A percentile compares a stretch with the other conserved stretches of the same genome.
Conservation (phyloP, 2,888 invertebrate species). For the Sclerodermus sp. region DNA sequence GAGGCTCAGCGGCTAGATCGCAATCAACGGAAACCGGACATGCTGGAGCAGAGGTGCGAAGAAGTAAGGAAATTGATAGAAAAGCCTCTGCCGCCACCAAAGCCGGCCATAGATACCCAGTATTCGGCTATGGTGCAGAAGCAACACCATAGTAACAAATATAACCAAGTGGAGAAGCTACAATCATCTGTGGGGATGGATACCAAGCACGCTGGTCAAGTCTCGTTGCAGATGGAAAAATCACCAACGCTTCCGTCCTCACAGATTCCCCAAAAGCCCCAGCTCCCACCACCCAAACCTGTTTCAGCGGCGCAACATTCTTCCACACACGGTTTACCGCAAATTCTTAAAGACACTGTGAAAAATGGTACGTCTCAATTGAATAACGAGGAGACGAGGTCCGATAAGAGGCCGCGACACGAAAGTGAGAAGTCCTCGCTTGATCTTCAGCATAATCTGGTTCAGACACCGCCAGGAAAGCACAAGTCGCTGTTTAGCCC, state of each 20-base stretch:
- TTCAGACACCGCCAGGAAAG: slow-evolving; percentile 33
- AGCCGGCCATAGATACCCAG: slow-evolving; percentile 41
- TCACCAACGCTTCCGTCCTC: slow-evolving; percentile 9
- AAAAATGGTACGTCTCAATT: slow-evolving; percentile 37
- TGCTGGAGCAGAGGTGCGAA: slow-evolving; percentile 44
- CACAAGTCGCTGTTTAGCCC: slow-evolving; percentile 67
- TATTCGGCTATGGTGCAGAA: slow-evolving; percentile 44
- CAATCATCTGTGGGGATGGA: slow-evolving; percentile 8
- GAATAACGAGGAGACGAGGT: slow-evolving; percentile 42
- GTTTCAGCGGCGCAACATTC: slow-evolving; percentile 21
- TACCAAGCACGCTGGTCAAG: slow-evolving; percentile 9
- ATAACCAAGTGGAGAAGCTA: slow-evolving; percentile 29
- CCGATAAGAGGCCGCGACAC: slow-evolving; percentile 47
- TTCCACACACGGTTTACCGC: slow-evolving; percentile 32
- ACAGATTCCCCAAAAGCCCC: slow-evolving; percentile 18
- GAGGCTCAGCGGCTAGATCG: slow-evolving; percentile 32
- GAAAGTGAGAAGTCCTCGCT: slow-evolving; percentile 24
- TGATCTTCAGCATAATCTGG: slow-evolving; percentile 25
- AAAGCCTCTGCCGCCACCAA: slow-evolving; percentile 42
- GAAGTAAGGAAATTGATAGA: slow-evolving; percentile 51
- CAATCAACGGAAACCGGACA: slow-evolving; percentile 38
- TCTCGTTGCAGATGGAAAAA: slow-evolving; percentile 15
- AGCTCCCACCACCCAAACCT: slow-evolving; percentile 13
- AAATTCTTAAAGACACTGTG: slow-evolving; percentile 33
- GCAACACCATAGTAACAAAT: slow-evolving; percentile 43